Conservation (phyloP, 2,797 vertebrate genomes). For the Anguilla megastoma region DNA sequence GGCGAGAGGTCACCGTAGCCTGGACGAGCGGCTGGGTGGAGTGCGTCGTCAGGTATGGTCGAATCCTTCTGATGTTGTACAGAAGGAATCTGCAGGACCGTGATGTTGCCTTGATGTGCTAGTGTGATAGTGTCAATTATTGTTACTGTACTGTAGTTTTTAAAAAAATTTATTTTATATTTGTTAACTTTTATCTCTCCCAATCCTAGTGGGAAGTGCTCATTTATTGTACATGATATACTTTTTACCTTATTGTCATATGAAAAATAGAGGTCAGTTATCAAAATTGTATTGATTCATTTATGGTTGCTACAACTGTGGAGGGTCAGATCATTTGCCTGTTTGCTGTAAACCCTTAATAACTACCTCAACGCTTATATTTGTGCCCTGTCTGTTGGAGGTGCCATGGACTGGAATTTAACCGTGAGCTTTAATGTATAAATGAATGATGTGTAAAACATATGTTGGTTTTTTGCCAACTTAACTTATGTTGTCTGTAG, state of each 20-base stretch:
- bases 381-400: neutral
- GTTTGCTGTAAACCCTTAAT: neutral
- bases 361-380: neutral
- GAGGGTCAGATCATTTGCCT: neutral
- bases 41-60: no score
- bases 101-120: no score
- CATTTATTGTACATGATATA: neutral
- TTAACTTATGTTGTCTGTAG: slow-evolving; percentile 61
- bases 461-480: slow-evolving; percentile 14
- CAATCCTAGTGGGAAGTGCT: no score
- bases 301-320: neutral
- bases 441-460: neutral
- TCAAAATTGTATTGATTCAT: neutral
- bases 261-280: neutral
- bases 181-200: no score
- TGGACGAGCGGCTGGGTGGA: no score
- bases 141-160: neutral
- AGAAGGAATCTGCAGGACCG: no score
- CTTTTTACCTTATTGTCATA: neutral
- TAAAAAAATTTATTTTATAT: no score
- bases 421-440: neutral
- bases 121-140: neutral
- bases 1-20: no score
- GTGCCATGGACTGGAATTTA: neutral
- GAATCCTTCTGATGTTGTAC: no score